phyloP scores from a whole-genome alignment of 2,888 invertebrate species.

The Myathropa florea region DNA sequence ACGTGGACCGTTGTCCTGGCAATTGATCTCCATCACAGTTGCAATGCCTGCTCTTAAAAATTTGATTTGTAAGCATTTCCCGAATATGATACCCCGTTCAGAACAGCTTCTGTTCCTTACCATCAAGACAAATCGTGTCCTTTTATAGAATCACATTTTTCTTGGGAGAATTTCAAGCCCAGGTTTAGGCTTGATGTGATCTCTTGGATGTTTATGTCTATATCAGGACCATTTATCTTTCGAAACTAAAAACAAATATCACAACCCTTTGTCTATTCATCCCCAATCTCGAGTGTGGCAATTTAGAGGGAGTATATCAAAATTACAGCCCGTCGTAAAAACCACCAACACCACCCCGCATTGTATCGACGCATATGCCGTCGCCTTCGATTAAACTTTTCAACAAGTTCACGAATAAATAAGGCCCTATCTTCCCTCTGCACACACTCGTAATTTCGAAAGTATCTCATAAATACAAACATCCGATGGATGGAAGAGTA shows the following conservation, averaged over 20 bases:
- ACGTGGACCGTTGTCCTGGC: too few relatives aligned
- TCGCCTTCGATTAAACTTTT: constrained; percentile 8
- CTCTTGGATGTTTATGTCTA: not conserved
- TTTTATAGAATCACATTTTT: not conserved
- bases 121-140: not conserved
- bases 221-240: not conserved
- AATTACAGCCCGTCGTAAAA: not conserved
- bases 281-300: not conserved
- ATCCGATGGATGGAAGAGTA: constrained; percentile 1
- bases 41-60: not conserved
- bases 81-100: not conserved
- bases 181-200: too few relatives aligned
- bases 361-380: not conserved
- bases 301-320: not conserved
- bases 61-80: not conserved
- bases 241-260: not conserved
- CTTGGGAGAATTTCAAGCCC: too few relatives aligned
- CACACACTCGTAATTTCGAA: constrained; percentile 24
- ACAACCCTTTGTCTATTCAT: not conserved
- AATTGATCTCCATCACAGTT: too few relatives aligned
- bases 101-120: too few relatives aligned
- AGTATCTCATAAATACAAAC: constrained; percentile 47
- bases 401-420: constrained; percentile 33
- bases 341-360: not conserved
- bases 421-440: not conserved